Evolutionary conservation across 2,888 invertebrate genomes (phyloP), one percentile per base, ranked within the genome.

Genomic region (Portevinia maculata): DNA sequence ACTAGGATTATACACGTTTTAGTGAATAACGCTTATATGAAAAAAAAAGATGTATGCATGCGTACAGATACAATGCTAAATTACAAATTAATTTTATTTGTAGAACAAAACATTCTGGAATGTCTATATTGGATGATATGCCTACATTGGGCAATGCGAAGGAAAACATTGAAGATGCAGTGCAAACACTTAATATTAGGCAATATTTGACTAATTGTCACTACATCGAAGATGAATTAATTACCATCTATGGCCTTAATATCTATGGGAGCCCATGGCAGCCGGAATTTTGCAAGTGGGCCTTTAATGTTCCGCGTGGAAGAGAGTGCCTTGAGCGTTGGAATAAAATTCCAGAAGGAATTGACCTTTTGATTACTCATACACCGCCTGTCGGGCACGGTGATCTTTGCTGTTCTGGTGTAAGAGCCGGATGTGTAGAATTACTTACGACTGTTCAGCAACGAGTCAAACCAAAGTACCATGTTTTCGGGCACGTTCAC

Each of bases 251-350:
- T 91, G 96, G 96, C 21, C 92, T 96, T 53, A 95, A 94, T 87
- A 93, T 96, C 71, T 96, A 96, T 89, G 96, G 96, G 3, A 93
- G 94, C 1, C 96, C 96, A 41, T 96, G 96, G 96, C 95, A 96
- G 89, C 96, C 96, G 17, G 94, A 94, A 87, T 96, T 95, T 90
- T 94, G 94, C 87, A 94, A 94, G 86, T 96, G 96, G 96, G 96
- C 95, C 1, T 97, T 96, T 87, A 96, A 96, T 90, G 89, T 96
- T 17, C 92, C 93, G 0, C 92, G 97, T 73, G 97, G 96, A 5
- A 90, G 92, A 84, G 91, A 92, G 21, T 95, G 95, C 87, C 91
- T 96, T 52, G 92, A 93, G n/a, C 96, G 96, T 89, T 97, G 97
- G 97, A 92, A 95, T 86, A 89, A 92, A 86, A 96, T 97, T 83